Evolutionary conservation across 2,113 vertebrate species (phyloP), one percentile per base, ranked within the genome.

Genomic region (Trematocara unimaculatum): DNA sequence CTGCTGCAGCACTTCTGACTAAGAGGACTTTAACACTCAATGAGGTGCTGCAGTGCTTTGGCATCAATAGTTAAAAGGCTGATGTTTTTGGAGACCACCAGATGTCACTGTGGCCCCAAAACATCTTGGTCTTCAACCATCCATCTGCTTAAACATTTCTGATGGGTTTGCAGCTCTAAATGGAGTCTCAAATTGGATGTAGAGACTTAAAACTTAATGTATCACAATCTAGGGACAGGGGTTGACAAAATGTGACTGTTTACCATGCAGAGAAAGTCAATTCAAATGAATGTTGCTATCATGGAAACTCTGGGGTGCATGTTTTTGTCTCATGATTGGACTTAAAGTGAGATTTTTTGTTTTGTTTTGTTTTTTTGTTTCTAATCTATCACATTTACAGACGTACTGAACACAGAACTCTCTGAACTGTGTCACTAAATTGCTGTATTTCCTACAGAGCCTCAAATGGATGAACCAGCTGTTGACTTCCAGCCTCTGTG

Each of bases 391-490:
- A 81, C 49, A 38, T 47, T 58, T 56, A n/a, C 12, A 81, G 23
- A 49, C 4, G 2, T n/a, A 56, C 14, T 13, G 67, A 72, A 72
- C 40, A 72, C n/a, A 77, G 7, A 77, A n/a, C 11, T 70, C 14
- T 64, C 12, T 45, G n/a, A 53, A 31, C 29, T 15, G 10, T 29
- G 6, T 35, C 12, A 12, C 14, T 23, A 74, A 67, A 83, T 26
- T 87, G 38, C 51, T 60, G 4, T 67, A 8, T 72, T 88, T 78
- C 53, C 38, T 82, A 17, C 90, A 97, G 96, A 96, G 77, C 95
- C 96, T 42, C 51, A 81, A n/a, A 77, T 38, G 5, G 4, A 51
- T 29, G 88, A 94, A 26, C 17, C 80, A 33, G 31, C 31, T 4
- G 40, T 87, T 3, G 62, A 56, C 14, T 90, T 88, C 85, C 86